These are phyloP conservation scores for Sitta carolinensis DNA, from an alignment of 2,797 vertebrate species.

Conservation along the genomic window DNA sequence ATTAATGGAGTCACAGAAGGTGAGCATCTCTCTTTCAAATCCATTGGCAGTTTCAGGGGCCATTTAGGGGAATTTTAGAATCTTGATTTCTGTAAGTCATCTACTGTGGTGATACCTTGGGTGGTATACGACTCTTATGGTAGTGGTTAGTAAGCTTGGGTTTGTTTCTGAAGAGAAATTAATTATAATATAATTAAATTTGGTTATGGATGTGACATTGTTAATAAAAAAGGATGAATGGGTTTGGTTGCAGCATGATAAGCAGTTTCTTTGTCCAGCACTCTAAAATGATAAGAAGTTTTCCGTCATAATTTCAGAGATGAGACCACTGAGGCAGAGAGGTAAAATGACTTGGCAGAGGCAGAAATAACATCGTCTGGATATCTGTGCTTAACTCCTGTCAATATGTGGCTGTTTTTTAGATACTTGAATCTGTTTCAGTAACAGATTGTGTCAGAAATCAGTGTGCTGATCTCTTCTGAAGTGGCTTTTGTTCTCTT, in stretches of 20 bases:
- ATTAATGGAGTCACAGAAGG: conserved; percentile 94
- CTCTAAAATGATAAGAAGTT: neutral
- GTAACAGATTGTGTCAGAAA: neutral
- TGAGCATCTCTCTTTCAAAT: conserved; percentile 59
- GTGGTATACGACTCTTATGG: neutral
- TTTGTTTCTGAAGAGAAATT: neutral
- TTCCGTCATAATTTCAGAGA: neutral
- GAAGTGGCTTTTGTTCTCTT: neutral
- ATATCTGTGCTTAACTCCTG: neutral
- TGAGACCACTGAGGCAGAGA: neutral
- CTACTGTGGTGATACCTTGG: neutral
- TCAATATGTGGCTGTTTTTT: neutral
- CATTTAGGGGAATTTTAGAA: neutral
- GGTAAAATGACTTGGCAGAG: neutral
- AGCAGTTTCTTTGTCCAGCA: neutral
- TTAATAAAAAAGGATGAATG: neutral
- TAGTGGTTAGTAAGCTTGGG: neutral
- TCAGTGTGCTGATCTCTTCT: neutral
- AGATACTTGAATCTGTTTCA: neutral
- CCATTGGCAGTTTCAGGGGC: neutral
- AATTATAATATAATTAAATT: neutral
- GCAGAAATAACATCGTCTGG: neutral
- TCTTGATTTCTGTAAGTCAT: neutral
- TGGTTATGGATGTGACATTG: neutral
- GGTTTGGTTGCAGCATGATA: neutral